Percentiles rank a stretch among this genome's conserved stretches.
Evolutionary conservation across 2,797 vertebrate species (phyloP).

Genomic region (Ceryle rudis): DNA sequence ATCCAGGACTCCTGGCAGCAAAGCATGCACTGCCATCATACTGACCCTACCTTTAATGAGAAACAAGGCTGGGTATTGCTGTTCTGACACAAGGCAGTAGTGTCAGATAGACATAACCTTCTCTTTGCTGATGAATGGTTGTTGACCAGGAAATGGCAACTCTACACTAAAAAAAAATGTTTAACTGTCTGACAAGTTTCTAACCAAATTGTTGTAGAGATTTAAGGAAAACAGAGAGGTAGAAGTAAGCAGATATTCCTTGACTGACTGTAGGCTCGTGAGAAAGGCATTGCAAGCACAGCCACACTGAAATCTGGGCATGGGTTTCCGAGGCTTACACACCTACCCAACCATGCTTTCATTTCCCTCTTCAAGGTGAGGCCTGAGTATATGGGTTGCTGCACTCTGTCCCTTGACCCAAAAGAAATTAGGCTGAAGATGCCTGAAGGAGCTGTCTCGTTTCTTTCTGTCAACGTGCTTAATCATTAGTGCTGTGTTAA

Average conservation of each 20-base stretch:
- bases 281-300: neutral
- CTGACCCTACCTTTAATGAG: neutral
- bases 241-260: neutral
- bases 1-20: neutral
- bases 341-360: neutral
- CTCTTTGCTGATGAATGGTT: neutral
- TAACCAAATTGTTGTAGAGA: neutral
- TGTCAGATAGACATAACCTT: neutral
- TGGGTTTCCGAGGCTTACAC: neutral
- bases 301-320: neutral
- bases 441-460: neutral
- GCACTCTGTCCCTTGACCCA: neutral
- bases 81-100: neutral
- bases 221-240: neutral
- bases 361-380: neutral
- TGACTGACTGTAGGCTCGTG: neutral
- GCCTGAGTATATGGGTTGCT: neutral
- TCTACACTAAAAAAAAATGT: neutral
- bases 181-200: neutral
- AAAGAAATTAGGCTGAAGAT: neutral
- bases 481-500: neutral
- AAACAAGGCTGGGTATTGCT: neutral
- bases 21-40: accelerated
- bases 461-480: neutral
- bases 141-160: neutral